Evolutionary conservation across 2,797 vertebrate genomes (phyloP), one percentile per base, ranked within the genome.

Genomic region (Pantherophis vulpinus): DNA sequence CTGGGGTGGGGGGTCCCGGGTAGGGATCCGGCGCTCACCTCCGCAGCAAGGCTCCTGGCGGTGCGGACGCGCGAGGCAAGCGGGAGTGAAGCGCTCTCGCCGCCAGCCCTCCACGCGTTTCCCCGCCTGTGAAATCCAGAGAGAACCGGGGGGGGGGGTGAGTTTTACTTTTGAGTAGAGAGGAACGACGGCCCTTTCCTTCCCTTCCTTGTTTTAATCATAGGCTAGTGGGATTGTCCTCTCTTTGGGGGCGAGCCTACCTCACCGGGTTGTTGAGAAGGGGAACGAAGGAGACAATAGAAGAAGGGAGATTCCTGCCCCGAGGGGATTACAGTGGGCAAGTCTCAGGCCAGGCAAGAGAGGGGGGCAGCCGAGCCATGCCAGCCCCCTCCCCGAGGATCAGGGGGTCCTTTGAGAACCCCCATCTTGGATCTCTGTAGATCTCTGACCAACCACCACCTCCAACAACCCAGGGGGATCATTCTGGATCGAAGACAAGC

Each of bases 401-500:
- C 63, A 6, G 5, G n/a, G 66, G 16, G 32, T 79, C 70, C 37
- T 79, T 79, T 20, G 70, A 16, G 63, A 13, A 70, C 63, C 63
- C 63, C 6, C n/a, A 5, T n/a, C 12, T n/a, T 66, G 29, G 1
- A 0, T 27, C 25, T 63, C 9, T 63, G 6, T 13, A 70, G 29
- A 32, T n/a, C 29, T 32, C 5, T 70, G 11, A 63, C 61, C 27
- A 63, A 29, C 27, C 61, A 12, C 27, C 61, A 1, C 60, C 60
- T 61, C n/a, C n/a, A 8, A 2, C 66, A 37, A 37, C 1, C 2
- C 2, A 1, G 0, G n/a, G 66, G n/a, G n/a, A 6, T 32, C 6
- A 6, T 32, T 14, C 74, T n/a, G 11, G 59, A 42, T 90, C 10
- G 9, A 37, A 88, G 63, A 0, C 55, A 61, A 61, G 14, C 87